Percentiles rank a stretch among this genome's conserved stretches.
phyloP scores from a whole-genome alignment of 1,140 invertebrate species.

The Mycetomoellerius zeteki region DNA sequence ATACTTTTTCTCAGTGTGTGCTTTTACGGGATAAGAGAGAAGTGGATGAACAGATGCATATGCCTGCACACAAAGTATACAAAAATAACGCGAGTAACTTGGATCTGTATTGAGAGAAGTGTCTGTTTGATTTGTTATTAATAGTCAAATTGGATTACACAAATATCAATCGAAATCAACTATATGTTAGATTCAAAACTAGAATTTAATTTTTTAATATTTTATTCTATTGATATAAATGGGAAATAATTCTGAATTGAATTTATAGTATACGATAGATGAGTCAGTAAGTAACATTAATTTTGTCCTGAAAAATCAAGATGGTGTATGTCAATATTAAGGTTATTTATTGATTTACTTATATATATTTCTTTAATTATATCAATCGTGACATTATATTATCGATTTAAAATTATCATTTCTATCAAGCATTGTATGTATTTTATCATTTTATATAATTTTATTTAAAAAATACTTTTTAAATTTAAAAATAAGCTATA shows the following conservation, averaged over 20 bases:
- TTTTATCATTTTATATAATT: background rate
- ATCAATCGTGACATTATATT: background rate
- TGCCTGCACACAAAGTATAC: background rate
- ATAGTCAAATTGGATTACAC: background rate
- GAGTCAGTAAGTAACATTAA: no score
- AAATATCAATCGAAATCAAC: background rate
- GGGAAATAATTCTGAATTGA: background rate
- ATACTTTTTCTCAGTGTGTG: no score
- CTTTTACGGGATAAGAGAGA: background rate
- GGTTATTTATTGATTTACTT: no score
- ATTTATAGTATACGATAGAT: background rate
- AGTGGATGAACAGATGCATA: background rate
- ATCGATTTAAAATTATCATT: background rate
- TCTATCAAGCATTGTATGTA: background rate
- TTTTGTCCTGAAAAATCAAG: no score
- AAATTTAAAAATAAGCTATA: background rate
- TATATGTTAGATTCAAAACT: background rate
- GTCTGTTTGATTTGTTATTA: background rate
- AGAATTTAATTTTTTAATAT: constrained; percentile 11
- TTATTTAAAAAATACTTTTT: background rate
- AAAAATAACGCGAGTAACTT: background rate
- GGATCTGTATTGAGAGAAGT: background rate
- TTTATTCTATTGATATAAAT: constrained; percentile 3
- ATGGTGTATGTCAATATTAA: no score
- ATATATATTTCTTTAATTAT: background rate